phyloP scores from a whole-genome alignment of 1,140 invertebrate genomes.

The Musca vetustissima region DNA sequence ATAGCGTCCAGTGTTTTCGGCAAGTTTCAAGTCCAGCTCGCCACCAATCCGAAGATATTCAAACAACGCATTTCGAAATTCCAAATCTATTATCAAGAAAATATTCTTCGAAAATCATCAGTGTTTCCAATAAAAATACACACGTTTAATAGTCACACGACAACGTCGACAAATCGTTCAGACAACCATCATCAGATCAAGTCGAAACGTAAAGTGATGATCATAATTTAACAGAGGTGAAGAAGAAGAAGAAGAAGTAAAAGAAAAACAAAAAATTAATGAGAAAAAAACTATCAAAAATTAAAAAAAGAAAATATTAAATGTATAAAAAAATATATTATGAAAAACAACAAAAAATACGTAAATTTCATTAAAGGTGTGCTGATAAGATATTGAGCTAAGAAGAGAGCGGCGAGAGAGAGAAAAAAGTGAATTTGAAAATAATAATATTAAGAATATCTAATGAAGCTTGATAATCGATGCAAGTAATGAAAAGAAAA shows the following conservation, averaged over 20 bases:
- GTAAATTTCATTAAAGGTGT: not conserved
- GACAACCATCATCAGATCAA: not conserved
- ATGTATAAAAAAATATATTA: not conserved
- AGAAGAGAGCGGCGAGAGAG: not conserved
- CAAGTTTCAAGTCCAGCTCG: conserved; percentile 1
- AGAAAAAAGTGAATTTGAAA: conserved; percentile 1
- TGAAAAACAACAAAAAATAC: not conserved
- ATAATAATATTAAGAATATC: conserved; percentile 13
- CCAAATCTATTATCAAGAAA: conserved; percentile 45
- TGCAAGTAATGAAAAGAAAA: not conserved
- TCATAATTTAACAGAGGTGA: not conserved
- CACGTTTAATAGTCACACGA: not conserved
- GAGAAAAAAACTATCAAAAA: not conserved
- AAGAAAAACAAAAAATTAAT: not conserved
- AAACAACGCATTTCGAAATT: conserved; percentile 40
- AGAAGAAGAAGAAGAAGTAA: not conserved
- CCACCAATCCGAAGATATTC: conserved; percentile 37
- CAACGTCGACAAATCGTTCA: too few relatives aligned
- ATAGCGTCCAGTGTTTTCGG: conserved; percentile 45
- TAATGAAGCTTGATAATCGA: not conserved
- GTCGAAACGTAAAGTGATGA: not conserved
- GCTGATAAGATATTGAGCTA: not conserved
- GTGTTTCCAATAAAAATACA: conserved; percentile 1
- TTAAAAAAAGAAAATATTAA: not conserved
- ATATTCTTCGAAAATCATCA: conserved; percentile 42